Evolutionary conservation across 2,797 vertebrate species (phyloP).

Genomic region (Alexandromys oeconomus): DNA sequence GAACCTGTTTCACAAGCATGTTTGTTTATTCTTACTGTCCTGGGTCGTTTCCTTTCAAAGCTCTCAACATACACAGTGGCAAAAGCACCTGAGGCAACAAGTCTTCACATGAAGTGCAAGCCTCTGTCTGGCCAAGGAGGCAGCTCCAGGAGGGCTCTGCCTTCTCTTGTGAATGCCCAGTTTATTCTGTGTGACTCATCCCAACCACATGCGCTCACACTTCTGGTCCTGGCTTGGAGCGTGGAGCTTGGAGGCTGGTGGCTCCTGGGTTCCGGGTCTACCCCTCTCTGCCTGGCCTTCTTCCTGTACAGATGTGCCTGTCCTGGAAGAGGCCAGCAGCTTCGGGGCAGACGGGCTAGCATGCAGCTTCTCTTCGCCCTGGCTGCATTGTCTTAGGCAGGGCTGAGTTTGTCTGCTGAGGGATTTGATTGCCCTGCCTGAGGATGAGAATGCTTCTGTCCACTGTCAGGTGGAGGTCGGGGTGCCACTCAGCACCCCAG

Average conservation of each 20-base stretch:
- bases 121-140: background rate
- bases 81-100: background rate
- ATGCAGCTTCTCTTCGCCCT: no score
- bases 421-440: background rate
- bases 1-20: background rate
- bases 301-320: background rate
- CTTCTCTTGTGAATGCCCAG: background rate
- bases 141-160: accelerated
- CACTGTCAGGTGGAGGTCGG: background rate
- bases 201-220: no score
- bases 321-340: no score
- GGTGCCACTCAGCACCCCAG: background rate
- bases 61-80: background rate
- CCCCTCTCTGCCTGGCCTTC: background rate
- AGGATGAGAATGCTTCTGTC: background rate
- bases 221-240: background rate
- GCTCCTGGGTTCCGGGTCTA: background rate
- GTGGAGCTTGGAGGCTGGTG: background rate
- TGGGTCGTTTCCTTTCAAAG: background rate
- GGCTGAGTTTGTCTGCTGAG: background rate
- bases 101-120: background rate
- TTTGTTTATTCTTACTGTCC: background rate
- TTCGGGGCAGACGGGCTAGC: no score
- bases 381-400: background rate
- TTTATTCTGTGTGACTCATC: background rate